Base-by-base conservation (phyloP, 2,113 vertebrate species). In the Collichthys lucidus region DNA sequence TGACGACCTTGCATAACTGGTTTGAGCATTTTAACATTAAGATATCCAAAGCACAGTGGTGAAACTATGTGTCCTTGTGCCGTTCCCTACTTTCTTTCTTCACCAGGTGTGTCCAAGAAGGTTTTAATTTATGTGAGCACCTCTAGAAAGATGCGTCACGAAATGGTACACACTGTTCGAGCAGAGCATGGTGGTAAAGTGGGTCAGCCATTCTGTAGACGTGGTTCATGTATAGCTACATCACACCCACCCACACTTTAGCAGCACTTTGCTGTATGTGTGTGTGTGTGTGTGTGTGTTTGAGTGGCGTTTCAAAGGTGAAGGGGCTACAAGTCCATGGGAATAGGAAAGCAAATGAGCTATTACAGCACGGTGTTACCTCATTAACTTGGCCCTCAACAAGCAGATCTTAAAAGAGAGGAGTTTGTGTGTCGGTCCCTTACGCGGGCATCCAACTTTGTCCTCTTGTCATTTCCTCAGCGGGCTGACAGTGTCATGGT, bases 381-480 rank as follows among this genome's bases (percentile, higher is more conserved):
- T 91, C 81, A 77, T 91, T 86, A 85, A 69, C 57, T 72, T 52
- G 56, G 29, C 66, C 75, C 82, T 80, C 46, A 22, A 50, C 59
- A 53, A 46, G 77, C 50, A 72, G n/a, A 67, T 66, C 55, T 22
- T 59, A 35, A 42, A 65, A 50, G 76, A 79, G 52, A 40, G 11
- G 24, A 26, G 62, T 56, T 50, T 81, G 73, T 71, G 62, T 46
- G 74, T 55, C 40, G 29, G 77, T 70, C 57, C 59, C 74, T 26
- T 40, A 50, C 79, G 61, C 31, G 3, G 71, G 35, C 79, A 22
- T 79, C 85, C 81, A 42, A 79, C 85, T 78, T 62, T 59, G 81
- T 86, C 77, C 80, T 87, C 67, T 62, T 80, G 76, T 85, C 73
- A 64, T 83, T 72, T 87, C 59, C 79, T 84, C 66, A n/a, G 77